Base-by-base conservation (phyloP, 1,140 invertebrate genomes). In the Hylaeus volcanicus region DNA sequence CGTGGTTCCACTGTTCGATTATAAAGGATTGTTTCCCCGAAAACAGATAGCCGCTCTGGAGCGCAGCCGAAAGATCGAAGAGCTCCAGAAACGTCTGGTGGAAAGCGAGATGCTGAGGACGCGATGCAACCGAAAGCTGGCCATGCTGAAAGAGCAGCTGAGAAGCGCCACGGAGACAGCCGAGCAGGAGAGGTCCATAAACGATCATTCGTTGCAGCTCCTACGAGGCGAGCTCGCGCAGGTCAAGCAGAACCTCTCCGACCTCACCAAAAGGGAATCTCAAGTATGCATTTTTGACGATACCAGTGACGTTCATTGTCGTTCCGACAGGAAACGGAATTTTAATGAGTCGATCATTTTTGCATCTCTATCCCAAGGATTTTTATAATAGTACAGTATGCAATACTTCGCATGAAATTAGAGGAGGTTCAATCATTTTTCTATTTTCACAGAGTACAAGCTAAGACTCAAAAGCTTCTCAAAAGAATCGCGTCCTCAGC, bases 11-110 rank as follows among this genome's bases (percentile, higher is more conserved):
- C 43, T n/a, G 8, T 53, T 65, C 43, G 2, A 11, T n/a, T 26
- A n/a, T 51, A 3, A 14, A 55, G 2, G 14, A 56, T 5, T 26
- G 11, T 69, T 41, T 74, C 81, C 45, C 51, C 37, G 43, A 48
- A 26, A 63, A 45, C 88, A 97, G 96, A 97, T 97, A 86, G 96
- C 96, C 15, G 95, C 97, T 6, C 87, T 98, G 82, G 97, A 98
- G 91, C 94, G 96, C 39, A 96, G 96, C 0, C 94, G 96, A 55
- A 97, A 97, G 93, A 95, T 97, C 79, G 97, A 98, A 89, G 97
- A 97, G 70, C 92, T 97, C 1, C 96, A 97, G 85, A 96, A 96
- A 91, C 94, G 95, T 78, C 88, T 97, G 3, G 95, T 96, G 39
- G 96, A 97, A 86, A 95, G 95, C 41, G 96, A 97, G 91, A 93